These are phyloP conservation scores for Philotrypesis tridentata DNA, from an alignment of 1,140 invertebrate genomes.

Conservation along the genomic window DNA sequence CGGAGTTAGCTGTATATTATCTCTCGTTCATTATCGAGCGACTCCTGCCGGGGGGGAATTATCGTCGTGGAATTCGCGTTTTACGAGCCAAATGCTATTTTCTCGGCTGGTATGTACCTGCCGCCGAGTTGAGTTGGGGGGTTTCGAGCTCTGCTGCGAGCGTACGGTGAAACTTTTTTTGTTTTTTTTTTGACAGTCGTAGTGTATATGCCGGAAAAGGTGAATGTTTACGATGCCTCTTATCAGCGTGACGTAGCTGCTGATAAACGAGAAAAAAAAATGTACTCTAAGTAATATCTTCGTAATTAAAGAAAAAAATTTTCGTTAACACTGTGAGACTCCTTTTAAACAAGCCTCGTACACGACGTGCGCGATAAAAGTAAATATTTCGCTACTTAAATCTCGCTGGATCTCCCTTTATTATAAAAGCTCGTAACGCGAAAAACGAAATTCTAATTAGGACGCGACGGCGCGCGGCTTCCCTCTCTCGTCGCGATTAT, in stretches of 20 bases:
- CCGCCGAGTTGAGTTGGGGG: neutral
- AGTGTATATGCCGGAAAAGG: too few species aligned
- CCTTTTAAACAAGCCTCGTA: too few species aligned
- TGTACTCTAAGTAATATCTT: too few species aligned
- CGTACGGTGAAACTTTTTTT: too few species aligned
- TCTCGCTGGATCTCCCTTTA: neutral
- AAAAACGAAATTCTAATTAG: constrained; percentile 36
- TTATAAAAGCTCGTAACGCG: neutral
- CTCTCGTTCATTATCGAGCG: constrained; percentile 35
- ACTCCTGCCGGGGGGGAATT: neutral
- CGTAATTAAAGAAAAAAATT: too few species aligned
- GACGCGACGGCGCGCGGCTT: neutral
- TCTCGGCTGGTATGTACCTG: neutral
- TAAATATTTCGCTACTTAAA: too few species aligned
- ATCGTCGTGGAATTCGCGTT: constrained; percentile 17
- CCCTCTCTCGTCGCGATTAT: constrained; percentile 1
- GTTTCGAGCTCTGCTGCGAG: too few species aligned
- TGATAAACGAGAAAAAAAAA: too few species aligned
- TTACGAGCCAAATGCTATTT: neutral
- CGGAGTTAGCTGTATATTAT: constrained; percentile 24
- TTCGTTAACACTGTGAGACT: too few species aligned
- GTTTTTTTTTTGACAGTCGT: neutral
- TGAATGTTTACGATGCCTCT: too few species aligned
- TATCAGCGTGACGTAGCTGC: too few species aligned
- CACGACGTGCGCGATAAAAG: too few species aligned